Evolutionary conservation across 2,113 vertebrate species (phyloP).

Genomic region (Calidris pygmaea): DNA sequence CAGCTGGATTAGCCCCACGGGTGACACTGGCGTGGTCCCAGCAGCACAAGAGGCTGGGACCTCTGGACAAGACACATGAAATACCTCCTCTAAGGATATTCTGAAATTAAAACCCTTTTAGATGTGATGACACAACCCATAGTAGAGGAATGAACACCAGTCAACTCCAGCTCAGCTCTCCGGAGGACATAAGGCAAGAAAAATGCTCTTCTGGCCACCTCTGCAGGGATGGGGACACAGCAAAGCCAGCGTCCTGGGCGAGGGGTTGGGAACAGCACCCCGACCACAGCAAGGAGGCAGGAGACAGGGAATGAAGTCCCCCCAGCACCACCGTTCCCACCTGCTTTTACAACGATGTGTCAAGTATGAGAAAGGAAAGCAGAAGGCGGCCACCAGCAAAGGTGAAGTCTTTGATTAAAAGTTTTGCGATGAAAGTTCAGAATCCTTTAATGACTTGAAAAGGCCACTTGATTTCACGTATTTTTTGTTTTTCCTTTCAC

Average conservation of each 20-base stretch:
- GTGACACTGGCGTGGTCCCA: neutral
- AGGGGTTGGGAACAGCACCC: neutral
- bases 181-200: neutral
- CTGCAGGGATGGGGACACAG: neutral
- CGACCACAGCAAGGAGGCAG: neutral
- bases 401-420: neutral
- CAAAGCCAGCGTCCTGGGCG: neutral
- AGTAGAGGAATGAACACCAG: neutral
- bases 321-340: neutral
- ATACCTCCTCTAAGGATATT: neutral
- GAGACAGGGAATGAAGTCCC: neutral
- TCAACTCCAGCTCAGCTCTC: neutral
- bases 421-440: neutral
- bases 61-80: no score
- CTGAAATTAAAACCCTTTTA: neutral
- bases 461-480: neutral
- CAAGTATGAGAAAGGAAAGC: neutral
- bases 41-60: no score
- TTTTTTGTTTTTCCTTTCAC: neutral
- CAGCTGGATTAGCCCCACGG: fast-evolving
- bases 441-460: neutral
- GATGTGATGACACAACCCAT: neutral
- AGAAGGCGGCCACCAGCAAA: neutral
- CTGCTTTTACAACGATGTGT: neutral
- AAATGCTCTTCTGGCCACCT: neutral